Conservation (phyloP, 1,140 invertebrate genomes). For the Cecropterus lyciades region DNA sequence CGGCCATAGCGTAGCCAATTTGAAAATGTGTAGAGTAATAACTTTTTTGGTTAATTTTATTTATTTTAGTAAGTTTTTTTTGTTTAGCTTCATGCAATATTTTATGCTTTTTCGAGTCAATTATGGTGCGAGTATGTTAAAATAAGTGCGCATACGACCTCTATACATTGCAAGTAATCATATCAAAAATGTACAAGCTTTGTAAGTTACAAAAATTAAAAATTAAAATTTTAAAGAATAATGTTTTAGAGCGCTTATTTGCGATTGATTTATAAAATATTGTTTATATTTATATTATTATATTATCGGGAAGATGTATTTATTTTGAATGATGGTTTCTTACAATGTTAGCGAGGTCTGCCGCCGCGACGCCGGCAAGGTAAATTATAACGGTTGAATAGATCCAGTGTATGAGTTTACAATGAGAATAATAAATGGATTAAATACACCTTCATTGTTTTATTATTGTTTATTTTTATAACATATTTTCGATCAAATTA, state of each 20-base stretch:
- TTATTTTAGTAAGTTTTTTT: slow-evolving; percentile 39
- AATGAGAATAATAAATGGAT: slow-evolving; percentile 81
- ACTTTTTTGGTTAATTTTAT: slow-evolving; percentile 45
- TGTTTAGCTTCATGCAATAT: slow-evolving; percentile 41
- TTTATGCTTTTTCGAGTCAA: slow-evolving; percentile 76
- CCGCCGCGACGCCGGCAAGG: slow-evolving; percentile 61
- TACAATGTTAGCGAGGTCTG: slow-evolving; percentile 48
- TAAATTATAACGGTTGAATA: slow-evolving; percentile 78
- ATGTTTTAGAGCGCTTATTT: slow-evolving; percentile 28
- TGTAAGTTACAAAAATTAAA: background rate
- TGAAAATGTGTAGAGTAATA: slow-evolving; percentile 29
- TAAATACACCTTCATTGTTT: slow-evolving; percentile 52
- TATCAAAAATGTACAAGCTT: slow-evolving; percentile 30
- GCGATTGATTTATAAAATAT: slow-evolving; percentile 14
- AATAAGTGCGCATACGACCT: slow-evolving; percentile 41
- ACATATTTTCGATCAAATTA: background rate
- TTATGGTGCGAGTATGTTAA: slow-evolving; percentile 76
- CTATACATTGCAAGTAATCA: slow-evolving; percentile 49
- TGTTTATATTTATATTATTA: slow-evolving; percentile 16
- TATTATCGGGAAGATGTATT: slow-evolving; percentile 9
- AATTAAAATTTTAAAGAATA: slow-evolving; percentile 24
- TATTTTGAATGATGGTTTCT: slow-evolving; percentile 38
- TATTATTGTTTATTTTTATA: slow-evolving; percentile 23
- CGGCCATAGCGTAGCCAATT: slow-evolving; percentile 19
- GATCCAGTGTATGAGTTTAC: slow-evolving; percentile 82